Evolutionary conservation across 2,888 invertebrate species (phyloP).

Genomic region (Drosophila heteroneura): DNA sequence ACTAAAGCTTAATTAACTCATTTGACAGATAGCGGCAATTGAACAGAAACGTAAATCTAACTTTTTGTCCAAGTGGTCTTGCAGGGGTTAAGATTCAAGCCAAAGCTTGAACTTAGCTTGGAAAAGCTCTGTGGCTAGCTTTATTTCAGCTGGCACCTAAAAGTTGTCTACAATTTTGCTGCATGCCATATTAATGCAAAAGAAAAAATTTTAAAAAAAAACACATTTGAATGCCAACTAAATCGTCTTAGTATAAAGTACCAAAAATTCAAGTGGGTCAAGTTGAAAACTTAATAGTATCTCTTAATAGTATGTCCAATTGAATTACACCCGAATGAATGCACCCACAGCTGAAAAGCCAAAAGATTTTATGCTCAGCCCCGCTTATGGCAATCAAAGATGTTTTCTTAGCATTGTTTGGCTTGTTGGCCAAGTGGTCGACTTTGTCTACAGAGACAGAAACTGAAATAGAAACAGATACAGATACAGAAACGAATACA

Average conservation of each 20-base stretch:
- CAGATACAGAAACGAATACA: conserved; percentile 8
- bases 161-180: conserved; percentile 11
- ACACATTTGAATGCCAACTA: background rate
- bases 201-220: background rate
- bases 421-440: conserved; percentile 20
- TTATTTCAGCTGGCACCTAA: conserved; percentile 12
- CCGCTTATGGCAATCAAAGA: conserved; percentile 15
- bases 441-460: conserved; percentile 1
- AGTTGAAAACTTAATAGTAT: conserved; percentile 8
- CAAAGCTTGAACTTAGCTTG: conserved; percentile 14
- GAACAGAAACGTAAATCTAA: background rate
- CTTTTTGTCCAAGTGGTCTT: background rate
- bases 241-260: conserved; percentile 19
- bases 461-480: background rate
- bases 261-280: conserved; percentile 41
- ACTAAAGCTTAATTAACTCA: conserved; percentile 19
- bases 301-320: conserved; percentile 17
- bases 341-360: conserved; percentile 1
- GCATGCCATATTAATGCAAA: background rate
- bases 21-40: background rate
- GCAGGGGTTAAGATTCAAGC: conserved; percentile 22
- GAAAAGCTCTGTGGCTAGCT: conserved; percentile 13
- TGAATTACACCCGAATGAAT: conserved; percentile 12
- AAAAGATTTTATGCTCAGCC: conserved; percentile 12
- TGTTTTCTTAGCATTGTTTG: conserved; percentile 22